Evolutionary conservation across 1,140 invertebrate genomes (phyloP).

Genomic region (Brachionus sp.): DNA sequence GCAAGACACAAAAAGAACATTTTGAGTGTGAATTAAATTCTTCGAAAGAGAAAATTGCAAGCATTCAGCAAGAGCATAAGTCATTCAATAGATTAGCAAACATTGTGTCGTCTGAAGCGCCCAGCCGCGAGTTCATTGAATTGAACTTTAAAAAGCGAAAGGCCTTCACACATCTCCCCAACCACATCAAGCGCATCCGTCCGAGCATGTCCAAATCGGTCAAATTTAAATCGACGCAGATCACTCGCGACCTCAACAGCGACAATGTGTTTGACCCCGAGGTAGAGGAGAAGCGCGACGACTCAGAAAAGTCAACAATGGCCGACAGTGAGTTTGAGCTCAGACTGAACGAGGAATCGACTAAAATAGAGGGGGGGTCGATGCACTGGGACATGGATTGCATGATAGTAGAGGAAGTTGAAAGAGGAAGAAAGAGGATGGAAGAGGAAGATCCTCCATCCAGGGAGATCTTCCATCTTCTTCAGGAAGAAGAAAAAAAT

Average conservation of each 20-base stretch:
- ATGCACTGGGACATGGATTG: too few relatives aligned
- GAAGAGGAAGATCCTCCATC: too few relatives aligned
- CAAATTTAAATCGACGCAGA: not conserved
- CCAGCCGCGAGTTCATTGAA: not conserved
- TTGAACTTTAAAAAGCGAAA: not conserved
- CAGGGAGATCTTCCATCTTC: too few relatives aligned
- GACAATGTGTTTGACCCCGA: conserved; percentile 14
- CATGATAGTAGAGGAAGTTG: too few relatives aligned
- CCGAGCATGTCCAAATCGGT: not conserved
- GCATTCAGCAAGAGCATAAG: not conserved
- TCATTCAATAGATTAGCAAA: not conserved
- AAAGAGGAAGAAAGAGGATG: too few relatives aligned
- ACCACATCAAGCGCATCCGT: not conserved
- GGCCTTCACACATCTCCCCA: not conserved
- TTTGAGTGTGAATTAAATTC: not conserved
- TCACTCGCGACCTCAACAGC: not conserved
- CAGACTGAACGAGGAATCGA: too few relatives aligned
- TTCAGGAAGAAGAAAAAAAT: too few relatives aligned
- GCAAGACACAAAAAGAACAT: conserved; percentile 12
- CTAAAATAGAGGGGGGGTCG: too few relatives aligned
- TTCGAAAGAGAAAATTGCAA: not conserved
- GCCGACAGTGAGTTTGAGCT: too few relatives aligned
- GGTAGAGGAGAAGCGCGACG: not conserved
- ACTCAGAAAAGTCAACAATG: too few relatives aligned
- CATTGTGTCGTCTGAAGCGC: not conserved